Base-by-base conservation (phyloP, 2,888 invertebrate genomes). In the Iselma pallidipennis region DNA sequence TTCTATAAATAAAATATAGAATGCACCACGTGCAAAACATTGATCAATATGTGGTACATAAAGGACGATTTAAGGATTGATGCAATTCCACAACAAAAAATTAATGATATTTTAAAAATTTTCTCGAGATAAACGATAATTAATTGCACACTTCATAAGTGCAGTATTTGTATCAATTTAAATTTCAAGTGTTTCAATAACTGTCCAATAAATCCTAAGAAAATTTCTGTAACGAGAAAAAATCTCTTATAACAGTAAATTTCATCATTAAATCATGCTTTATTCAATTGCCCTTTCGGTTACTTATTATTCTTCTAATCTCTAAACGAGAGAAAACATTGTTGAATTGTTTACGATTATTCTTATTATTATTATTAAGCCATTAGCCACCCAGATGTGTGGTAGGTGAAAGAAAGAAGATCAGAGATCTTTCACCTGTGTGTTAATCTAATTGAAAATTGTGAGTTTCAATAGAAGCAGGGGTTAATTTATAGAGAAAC, bases 121-220 rank as follows among this genome's bases (percentile, higher is more conserved):
- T 19, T 16, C 3, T 42, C 9, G 9, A 42, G 9, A 42, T 19
- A 19, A 7, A 4, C 3, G 1, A 37, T 37, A 37, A 42, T 42
- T 42, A 42, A 42, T 42, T 42, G 12, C 21, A 19, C 42, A 14
- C 33, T 33, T 33, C 33, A 42, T 21, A n/a, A n/a, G n/a, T n/a
- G 21, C 10, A 2, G 21, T 19, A 19, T 42, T 59, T 66, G 65
- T 62, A 55, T 60, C 68, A 70, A 69, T 70, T 71, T 58, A 57
- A 21, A 42, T 57, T 62, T 67, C 66, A 66, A 71, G 71, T 66
- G 67, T 53, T 42, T 21, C 66, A 68, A 68, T 66, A 64, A 65
- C 66, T 69, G 67, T 57, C 63, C 28, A 65, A 66, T 71, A 71
- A 71, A 70, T 71, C 67, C 68, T 59, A 57, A 59, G 45, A 63